Base-by-base conservation (phyloP, 2,113 vertebrate genomes). In the Naja naja region DNA sequence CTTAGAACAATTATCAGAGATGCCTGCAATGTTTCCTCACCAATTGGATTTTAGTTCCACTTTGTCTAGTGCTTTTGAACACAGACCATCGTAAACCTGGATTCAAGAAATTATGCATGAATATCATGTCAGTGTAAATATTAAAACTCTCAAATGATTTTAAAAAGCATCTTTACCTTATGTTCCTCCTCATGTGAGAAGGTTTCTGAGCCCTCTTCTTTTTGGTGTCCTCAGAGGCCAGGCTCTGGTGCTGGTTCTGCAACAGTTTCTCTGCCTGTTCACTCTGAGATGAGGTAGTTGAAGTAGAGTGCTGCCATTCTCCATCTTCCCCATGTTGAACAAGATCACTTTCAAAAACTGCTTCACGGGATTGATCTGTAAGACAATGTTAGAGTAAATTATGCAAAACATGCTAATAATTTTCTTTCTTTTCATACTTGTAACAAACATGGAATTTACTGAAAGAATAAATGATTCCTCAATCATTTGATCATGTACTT, bases 131-230 rank as follows among this genome's bases (percentile, higher is more conserved):
- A 3, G n/a, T 27, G 49, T 39, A 89, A 89, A 56, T n/a, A 94
- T 90, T 92, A 34, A 60, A 86, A 92, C 93, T 90, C 90, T 88
- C 55, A 87, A 16, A 30, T 39, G 0, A 0, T 85, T 85, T 54
- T 60, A 74, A 69, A 93, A 54, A 43, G 94, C 92, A 56, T 91
- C 86, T 95, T 95, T 94, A 99, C 99, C 99, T 98, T 97, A 99
- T 99, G 96, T 99, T 99, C 95, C 99, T 99, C 97, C 99, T 98
- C 98, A 99, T 98, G 97, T 99, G 98, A 96, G 98, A 97, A 90
- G 98, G 98, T 97, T 99, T 99, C 92, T 95, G 97, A 98, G 96
- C 97, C 97, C 95, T 97, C 97, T 98, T 98, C 97, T 99, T 99
- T 98, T 98, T 99, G 97, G 98, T 98, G 96, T 98, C 98, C 92